Conservation (phyloP, 2,888 invertebrate species). For the Uropetala carovei region DNA sequence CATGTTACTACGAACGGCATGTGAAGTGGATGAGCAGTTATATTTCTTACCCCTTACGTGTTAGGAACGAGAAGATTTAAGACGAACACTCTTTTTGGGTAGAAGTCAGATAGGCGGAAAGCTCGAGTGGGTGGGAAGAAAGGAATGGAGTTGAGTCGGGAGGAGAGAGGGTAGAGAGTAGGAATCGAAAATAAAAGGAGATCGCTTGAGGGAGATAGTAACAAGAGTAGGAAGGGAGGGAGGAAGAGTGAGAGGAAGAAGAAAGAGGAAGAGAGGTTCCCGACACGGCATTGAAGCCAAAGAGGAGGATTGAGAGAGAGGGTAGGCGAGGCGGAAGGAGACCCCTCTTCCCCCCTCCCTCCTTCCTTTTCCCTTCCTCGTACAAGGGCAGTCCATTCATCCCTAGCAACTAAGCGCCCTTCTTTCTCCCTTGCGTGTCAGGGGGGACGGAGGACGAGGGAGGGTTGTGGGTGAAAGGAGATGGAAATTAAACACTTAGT, state of each 20-base stretch:
- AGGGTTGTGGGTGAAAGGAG: background rate
- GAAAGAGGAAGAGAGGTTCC: background rate
- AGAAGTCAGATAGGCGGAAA: too few relatives aligned
- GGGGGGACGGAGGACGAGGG: background rate
- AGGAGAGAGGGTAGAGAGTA: background rate
- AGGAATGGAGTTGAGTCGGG: background rate
- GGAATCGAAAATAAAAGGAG: background rate
- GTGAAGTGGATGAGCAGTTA: too few relatives aligned
- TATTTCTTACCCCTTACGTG: too few relatives aligned
- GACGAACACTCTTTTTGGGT: too few relatives aligned
- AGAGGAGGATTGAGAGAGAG: background rate
- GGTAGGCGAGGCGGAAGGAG: background rate
- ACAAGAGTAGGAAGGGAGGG: background rate
- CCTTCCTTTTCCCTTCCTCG: background rate
- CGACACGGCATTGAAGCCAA: background rate
- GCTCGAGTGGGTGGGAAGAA: too few relatives aligned
- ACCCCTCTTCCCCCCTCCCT: background rate
- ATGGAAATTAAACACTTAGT: conserved; percentile 57
- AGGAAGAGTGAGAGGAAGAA: background rate
- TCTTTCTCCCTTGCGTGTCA: background rate
- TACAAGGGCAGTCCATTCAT: conserved; percentile 50
- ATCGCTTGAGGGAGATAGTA: background rate
- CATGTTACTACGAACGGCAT: too few relatives aligned
- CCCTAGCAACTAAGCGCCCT: background rate
- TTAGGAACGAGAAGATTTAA: too few relatives aligned